phyloP scores from a whole-genome alignment of 2,888 invertebrate species.

The Cryptus armator region DNA sequence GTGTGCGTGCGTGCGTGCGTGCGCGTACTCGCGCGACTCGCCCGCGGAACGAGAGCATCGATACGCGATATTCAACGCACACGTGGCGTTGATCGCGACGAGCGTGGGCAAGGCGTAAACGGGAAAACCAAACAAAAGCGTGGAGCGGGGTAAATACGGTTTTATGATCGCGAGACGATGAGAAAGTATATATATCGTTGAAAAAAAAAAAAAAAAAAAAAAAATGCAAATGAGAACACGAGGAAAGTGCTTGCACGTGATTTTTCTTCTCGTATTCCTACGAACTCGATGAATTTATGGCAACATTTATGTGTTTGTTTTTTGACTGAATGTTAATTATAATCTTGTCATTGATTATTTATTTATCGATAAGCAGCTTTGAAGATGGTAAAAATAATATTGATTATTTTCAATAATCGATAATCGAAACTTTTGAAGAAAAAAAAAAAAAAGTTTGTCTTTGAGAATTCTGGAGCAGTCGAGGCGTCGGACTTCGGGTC shows the following conservation, averaged over 20 bases:
- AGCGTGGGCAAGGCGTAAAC: constrained; percentile 66
- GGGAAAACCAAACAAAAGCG: constrained; percentile 78
- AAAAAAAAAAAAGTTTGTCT: not conserved
- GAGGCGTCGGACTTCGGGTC: constrained; percentile 16
- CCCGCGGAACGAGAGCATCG: not conserved
- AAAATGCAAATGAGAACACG: not conserved
- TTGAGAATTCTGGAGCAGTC: not conserved
- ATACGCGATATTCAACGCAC: constrained; percentile 52
- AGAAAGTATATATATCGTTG: constrained; percentile 48
- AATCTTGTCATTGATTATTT: not conserved
- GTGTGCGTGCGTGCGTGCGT: too few relatives aligned
- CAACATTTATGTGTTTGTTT: not conserved
- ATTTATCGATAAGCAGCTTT: not conserved
- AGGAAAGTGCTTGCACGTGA: constrained; percentile 21
- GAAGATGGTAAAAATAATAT: too few relatives aligned
- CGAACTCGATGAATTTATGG: constrained; percentile 6
- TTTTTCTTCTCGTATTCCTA: constrained; percentile 10
- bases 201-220: constrained; percentile 31
- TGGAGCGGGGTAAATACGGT: constrained; percentile 73
- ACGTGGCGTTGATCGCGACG: constrained; percentile 49
- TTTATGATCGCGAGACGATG: constrained; percentile 76
- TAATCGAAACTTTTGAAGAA: too few relatives aligned
- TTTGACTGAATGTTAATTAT: not conserved
- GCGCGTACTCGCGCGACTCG: not conserved
- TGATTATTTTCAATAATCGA: too few relatives aligned